These are phyloP conservation scores for Maniola hyperantus DNA, from an alignment of 2,888 invertebrate species.

Conservation along the genomic window DNA sequence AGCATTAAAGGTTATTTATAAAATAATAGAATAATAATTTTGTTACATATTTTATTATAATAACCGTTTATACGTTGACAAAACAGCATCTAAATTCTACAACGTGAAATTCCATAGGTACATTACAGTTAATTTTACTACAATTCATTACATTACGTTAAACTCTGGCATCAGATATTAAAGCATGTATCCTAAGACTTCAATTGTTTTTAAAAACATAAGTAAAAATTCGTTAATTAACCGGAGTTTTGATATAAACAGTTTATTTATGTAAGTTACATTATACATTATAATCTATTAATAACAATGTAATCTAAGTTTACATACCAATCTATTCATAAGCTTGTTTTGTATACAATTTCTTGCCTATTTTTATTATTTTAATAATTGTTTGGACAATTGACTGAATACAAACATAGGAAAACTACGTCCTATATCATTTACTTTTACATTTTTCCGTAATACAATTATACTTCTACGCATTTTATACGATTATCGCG, in stretches of 20 bases:
- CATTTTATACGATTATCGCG: slow-evolving; percentile 3
- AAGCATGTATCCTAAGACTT: slow-evolving; percentile 12
- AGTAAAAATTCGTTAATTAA: slow-evolving; percentile 22
- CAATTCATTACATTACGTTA: slow-evolving; percentile 7
- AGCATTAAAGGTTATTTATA: background rate
- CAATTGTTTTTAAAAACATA: background rate
- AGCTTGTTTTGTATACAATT: slow-evolving; percentile 48
- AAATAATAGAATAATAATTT: slow-evolving; percentile 20
- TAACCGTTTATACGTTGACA: slow-evolving; percentile 43
- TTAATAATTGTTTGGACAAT: slow-evolving; percentile 33
- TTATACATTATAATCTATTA: slow-evolving; percentile 21
- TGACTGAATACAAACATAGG: slow-evolving; percentile 33
- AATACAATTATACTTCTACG: slow-evolving; percentile 14
- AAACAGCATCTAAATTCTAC: slow-evolving; percentile 60
- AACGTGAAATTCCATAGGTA: slow-evolving; percentile 47
- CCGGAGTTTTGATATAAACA: slow-evolving; percentile 68
- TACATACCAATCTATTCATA: slow-evolving; percentile 48
- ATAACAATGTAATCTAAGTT: slow-evolving; percentile 18
- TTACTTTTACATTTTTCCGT: slow-evolving; percentile 27
- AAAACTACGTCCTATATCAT: slow-evolving; percentile 25
- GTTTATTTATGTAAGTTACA: slow-evolving; percentile 27
- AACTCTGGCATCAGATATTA: slow-evolving; percentile 18
- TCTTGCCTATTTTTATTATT: slow-evolving; percentile 24
- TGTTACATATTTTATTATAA: slow-evolving; percentile 59
- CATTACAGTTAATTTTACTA: slow-evolving; percentile 52